phyloP scores from a whole-genome alignment of 2,888 invertebrate genomes.

The Drosophila phalerata region DNA sequence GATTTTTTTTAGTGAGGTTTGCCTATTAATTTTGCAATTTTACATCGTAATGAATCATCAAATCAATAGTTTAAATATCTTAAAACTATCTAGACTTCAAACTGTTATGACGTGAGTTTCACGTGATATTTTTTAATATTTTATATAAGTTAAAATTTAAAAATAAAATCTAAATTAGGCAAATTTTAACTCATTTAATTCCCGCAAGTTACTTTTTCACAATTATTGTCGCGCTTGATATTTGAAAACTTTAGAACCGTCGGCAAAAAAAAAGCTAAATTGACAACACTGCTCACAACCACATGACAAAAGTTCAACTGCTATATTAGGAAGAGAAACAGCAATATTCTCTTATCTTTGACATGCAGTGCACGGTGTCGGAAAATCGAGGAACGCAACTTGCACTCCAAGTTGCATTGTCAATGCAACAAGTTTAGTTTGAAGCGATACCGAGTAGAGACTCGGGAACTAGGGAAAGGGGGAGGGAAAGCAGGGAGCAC shows the following conservation, averaged over 20 bases:
- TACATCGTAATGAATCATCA: no score
- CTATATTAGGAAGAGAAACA: constrained; percentile 28
- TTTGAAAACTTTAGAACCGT: not conserved
- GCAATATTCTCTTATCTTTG: constrained; percentile 54
- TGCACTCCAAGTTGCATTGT: constrained; percentile 52
- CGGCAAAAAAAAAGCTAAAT: not conserved
- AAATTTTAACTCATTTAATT: no score
- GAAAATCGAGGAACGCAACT: constrained; percentile 41
- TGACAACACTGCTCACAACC: not conserved
- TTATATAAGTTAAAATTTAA: no score
- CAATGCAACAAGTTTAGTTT: constrained; percentile 73
- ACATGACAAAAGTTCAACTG: constrained; percentile 43
- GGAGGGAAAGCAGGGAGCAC: not conserved
- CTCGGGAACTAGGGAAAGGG: not conserved
- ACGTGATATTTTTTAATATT: no score
- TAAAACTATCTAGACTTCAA: no score
- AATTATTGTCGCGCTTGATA: no score
- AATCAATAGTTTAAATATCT: no score
- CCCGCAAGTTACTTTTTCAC: no score
- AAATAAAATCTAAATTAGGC: no score
- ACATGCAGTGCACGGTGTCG: constrained; percentile 39
- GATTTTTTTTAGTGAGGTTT: no score
- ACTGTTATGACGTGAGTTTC: no score
- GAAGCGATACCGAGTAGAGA: constrained; percentile 5
- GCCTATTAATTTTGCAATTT: no score